A percentile compares a stretch with the other conserved stretches of the same genome.
These are phyloP conservation scores for Yponomeuta cagnagella DNA, from an alignment of 2,888 invertebrate species.

Conservation along the genomic window DNA sequence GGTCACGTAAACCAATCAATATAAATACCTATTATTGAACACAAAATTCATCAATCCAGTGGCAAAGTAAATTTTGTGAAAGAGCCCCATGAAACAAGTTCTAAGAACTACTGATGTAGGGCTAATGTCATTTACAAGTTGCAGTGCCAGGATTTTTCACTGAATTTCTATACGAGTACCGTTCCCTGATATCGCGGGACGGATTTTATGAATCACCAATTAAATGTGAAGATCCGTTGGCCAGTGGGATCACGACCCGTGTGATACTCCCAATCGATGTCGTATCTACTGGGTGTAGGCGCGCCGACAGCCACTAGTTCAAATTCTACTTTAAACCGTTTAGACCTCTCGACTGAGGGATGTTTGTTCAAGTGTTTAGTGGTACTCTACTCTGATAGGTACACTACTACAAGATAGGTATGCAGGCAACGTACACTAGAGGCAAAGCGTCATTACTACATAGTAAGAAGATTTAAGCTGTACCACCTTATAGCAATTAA, in stretches of 20 bases:
- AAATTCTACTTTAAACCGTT: not conserved
- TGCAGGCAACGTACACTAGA: too few relatives aligned
- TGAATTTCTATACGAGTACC: too few relatives aligned
- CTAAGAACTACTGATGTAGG: too few relatives aligned
- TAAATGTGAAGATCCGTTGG: not conserved
- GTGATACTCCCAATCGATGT: not conserved
- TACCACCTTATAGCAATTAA: not conserved
- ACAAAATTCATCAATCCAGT: too few relatives aligned
- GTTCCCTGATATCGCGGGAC: not conserved
- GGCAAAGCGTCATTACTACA: too few relatives aligned
- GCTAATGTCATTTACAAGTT: too few relatives aligned
- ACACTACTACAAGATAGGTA: too few relatives aligned
- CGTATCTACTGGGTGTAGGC: not conserved
- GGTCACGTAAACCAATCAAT: too few relatives aligned
- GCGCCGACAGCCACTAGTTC: not conserved
- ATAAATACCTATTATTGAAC: too few relatives aligned
- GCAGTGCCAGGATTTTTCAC: too few relatives aligned
- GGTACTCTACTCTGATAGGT: not conserved
- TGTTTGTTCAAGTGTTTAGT: conserved; percentile 1
- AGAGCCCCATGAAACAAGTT: too few relatives aligned
- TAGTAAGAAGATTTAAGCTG: not conserved
- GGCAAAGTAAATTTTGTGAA: too few relatives aligned
- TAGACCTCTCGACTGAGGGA: not conserved
- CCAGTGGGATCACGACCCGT: not conserved
- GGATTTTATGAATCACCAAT: not conserved